Base-by-base conservation (phyloP, 2,113 vertebrate genomes). In the Australoheros scitulus region DNA sequence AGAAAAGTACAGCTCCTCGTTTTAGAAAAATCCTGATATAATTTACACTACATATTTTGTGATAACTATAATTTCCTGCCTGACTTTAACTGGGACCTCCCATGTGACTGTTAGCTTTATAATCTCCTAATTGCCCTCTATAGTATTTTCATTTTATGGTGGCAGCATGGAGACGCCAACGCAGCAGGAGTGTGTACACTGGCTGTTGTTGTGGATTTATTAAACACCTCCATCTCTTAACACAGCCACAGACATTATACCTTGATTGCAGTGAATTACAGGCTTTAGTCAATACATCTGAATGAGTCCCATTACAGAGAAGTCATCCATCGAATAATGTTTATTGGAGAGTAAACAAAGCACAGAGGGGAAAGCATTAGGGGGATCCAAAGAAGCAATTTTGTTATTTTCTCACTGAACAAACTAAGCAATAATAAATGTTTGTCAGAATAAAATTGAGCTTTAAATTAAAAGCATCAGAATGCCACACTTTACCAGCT, bases 321-420 rank as follows among this genome's bases (percentile, higher is more conserved):
- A 87, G 22, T 34, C 77, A 63, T 86, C 85, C 77, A 86, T 77
- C 20, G 10, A 82, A 82, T 72, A 36, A 75, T 82, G 60, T 52
- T 81, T 82, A 84, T 52, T 36, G 60, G 77, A 77, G 76, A 79
- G 64, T 77, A 85, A 92, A 89, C 79, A 85, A 81, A 78, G 63
- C 52, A 29, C 22, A 56, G 50, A 75, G 22, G 61, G 26, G 38
- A 64, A 86, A 72, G 55, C 41, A 79, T 55, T 47, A 68, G 38
- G 41, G 8, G 41, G 38, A 22, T 68, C 63, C 63, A 17, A 68
- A 47, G 8, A 0, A 68, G 38, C 17, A 10, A 26, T 68, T 68
- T 47, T 47, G 22, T 68, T 68, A 68, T 68, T 29, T 68, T 68
- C 2, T 5, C 41, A 26, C 64, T 47, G 38, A 68, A 18, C 24